Evolutionary conservation across 1,140 invertebrate species (phyloP).

Genomic region (Dreissena rostriformis): DNA sequence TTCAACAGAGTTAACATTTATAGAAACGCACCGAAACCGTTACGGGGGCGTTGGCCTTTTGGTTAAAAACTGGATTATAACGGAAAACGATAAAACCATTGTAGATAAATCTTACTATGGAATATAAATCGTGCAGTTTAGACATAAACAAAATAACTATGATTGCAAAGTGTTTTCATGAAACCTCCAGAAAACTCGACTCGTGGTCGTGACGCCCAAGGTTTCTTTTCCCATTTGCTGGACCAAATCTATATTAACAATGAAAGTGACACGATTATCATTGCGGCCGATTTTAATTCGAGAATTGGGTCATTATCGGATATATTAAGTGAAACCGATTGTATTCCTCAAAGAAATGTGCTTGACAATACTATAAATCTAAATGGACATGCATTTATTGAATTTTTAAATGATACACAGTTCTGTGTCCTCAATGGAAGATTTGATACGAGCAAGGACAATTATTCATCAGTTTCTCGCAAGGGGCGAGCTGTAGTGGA

Average conservation of each 20-base stretch:
- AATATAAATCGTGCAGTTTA: conserved; percentile 42
- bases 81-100: conserved; percentile 7
- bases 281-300: too few species aligned
- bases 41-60: too few species aligned
- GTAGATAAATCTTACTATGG: conserved; percentile 52
- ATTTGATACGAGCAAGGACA: too few species aligned
- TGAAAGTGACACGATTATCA: conserved; percentile 43
- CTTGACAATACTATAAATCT: too few species aligned
- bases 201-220: conserved; percentile 45
- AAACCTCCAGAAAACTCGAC: conserved; percentile 54
- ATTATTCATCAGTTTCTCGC: too few species aligned
- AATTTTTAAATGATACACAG: conserved; percentile 43
- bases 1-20: too few species aligned
- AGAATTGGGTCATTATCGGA: too few species aligned
- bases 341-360: conserved; percentile 20
- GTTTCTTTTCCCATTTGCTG: conserved; percentile 55
- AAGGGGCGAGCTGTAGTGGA: too few species aligned
- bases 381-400: conserved; percentile 44
- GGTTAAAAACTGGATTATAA: too few species aligned
- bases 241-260: conserved; percentile 35
- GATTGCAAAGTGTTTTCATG: conserved; percentile 36
- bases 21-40: too few species aligned
- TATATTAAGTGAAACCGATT: conserved; percentile 17
- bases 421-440: too few species aligned
- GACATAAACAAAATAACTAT: conserved; percentile 25